A percentile compares a stretch with the other conserved stretches of the same genome.
Conservation (phyloP, 2,797 vertebrate species). For the Eupleurogrammus muticus region DNA sequence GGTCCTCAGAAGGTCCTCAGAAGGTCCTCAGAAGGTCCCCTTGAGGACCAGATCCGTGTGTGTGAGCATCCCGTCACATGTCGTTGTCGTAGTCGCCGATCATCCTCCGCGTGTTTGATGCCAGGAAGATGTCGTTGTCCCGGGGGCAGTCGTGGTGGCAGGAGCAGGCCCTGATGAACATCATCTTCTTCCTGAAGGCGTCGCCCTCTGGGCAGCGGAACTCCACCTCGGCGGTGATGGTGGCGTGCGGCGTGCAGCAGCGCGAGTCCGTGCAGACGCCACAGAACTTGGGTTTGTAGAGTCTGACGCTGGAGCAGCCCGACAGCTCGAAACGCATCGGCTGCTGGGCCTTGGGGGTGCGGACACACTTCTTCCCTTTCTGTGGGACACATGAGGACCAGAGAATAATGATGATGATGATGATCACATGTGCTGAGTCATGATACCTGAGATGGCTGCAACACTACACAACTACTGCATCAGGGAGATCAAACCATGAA, state of each 20-base stretch:
- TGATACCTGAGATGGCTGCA: too few species aligned
- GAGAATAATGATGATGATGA: not conserved
- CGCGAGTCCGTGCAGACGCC: constrained; percentile 83
- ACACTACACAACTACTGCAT: too few species aligned
- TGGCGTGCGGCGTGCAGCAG: constrained; percentile 84
- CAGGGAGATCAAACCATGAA: too few species aligned
- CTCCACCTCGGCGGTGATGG: constrained; percentile 79
- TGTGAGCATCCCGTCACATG: constrained; percentile 48
- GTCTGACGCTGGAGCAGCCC: constrained; percentile 80
- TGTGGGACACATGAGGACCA: constrained; percentile 46
- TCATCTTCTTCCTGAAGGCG: constrained; percentile 84
- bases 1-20: constrained; percentile 24
- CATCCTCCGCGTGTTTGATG: constrained; percentile 76
- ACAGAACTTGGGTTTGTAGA: constrained; percentile 85
- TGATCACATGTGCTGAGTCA: not conserved
- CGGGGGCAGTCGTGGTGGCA: constrained; percentile 85
- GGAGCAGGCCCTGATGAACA: constrained; percentile 87
- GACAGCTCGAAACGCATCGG: constrained; percentile 83
- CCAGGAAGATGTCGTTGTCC: constrained; percentile 85
- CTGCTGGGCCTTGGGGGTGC: constrained; percentile 73
- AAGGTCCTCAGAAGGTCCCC: constrained; percentile 11
- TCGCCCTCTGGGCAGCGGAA: constrained; percentile 88
- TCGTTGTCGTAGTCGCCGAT: constrained; percentile 75
- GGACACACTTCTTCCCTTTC: constrained; percentile 85
- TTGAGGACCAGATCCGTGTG: constrained; percentile 5